Conservation (phyloP, 2,888 invertebrate genomes). For the Pseudococcus longispinus region DNA sequence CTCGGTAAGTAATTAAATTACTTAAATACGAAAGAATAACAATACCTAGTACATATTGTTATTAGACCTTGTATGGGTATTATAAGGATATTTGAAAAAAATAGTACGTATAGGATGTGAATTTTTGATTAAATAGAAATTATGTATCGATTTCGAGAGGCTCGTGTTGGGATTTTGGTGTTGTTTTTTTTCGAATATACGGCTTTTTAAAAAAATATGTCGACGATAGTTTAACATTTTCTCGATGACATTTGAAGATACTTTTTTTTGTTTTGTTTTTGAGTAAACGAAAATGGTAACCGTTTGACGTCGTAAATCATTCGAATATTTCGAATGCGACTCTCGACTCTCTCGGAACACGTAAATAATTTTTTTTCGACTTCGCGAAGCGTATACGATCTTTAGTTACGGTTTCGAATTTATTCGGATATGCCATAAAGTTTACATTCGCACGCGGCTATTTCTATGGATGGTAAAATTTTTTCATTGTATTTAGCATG, state of each 20-base stretch:
- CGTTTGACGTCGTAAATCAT: slow-evolving; percentile 32
- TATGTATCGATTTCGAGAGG: neutral
- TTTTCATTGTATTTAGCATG: neutral
- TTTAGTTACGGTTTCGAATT: slow-evolving; percentile 8
- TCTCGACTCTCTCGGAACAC: neutral
- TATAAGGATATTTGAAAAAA: neutral
- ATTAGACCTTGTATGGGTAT: slow-evolving; percentile 42
- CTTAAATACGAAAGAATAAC: slow-evolving; percentile 41
- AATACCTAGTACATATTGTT: slow-evolving; percentile 13
- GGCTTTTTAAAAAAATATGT: neutral
- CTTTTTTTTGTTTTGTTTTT: neutral
- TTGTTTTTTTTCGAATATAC: neutral
- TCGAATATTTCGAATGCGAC: slow-evolving; percentile 1
- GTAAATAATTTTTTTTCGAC: slow-evolving; percentile 19
- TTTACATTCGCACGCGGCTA: slow-evolving; percentile 11
- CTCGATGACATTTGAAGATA: slow-evolving; percentile 1
- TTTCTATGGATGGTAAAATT: slow-evolving; percentile 26
- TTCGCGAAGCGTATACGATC: slow-evolving; percentile 23
- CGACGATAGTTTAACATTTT: slow-evolving; percentile 31
- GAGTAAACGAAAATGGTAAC: neutral
- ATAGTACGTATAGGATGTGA: neutral
- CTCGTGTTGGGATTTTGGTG: neutral
- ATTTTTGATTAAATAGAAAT: neutral
- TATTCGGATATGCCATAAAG: slow-evolving; percentile 22
- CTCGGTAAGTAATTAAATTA: slow-evolving; percentile 51